Conservation (phyloP, 1,140 invertebrate species). For the Elymnias hypermnestra region DNA sequence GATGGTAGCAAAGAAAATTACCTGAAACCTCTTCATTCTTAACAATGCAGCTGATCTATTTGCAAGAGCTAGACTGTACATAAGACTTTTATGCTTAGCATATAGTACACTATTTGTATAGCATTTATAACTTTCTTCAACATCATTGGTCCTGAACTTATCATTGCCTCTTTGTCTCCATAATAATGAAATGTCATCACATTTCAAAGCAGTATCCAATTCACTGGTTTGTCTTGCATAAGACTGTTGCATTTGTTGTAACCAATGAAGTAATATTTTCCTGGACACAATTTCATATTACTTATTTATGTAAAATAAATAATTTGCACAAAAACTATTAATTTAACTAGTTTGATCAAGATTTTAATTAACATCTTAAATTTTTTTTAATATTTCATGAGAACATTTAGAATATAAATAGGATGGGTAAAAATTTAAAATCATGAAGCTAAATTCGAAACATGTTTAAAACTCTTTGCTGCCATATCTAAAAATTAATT, state of each 20-base stretch:
- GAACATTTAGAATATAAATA: too few species aligned
- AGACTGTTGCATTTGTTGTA: constrained; percentile 45
- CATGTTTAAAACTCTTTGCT: too few species aligned
- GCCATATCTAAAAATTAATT: too few species aligned
- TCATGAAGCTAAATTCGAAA: too few species aligned
- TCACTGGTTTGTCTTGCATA: constrained; percentile 45
- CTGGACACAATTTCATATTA: constrained; percentile 19
- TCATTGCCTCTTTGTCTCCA: constrained; percentile 59
- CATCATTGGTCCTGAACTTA: constrained; percentile 41
- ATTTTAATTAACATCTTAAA: too few species aligned
- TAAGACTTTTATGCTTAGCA: constrained; percentile 43
- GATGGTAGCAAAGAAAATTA: too few species aligned
- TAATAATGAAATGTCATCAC: constrained; percentile 44
- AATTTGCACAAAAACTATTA: background rate
- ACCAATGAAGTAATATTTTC: constrained; percentile 52
- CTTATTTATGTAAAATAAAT: background rate
- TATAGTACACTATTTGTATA: constrained; percentile 56
- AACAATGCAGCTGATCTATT: constrained; percentile 59
- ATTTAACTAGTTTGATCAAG: too few species aligned
- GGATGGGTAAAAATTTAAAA: too few species aligned
- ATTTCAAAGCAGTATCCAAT: constrained; percentile 48
- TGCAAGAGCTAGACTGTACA: constrained; percentile 53
- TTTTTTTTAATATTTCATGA: too few species aligned
- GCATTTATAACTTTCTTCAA: constrained; percentile 49
- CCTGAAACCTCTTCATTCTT: constrained; percentile 47